phyloP scores from a whole-genome alignment of 92 coral and sea anemone genomes.

The Blastomussa wellsi region DNA sequence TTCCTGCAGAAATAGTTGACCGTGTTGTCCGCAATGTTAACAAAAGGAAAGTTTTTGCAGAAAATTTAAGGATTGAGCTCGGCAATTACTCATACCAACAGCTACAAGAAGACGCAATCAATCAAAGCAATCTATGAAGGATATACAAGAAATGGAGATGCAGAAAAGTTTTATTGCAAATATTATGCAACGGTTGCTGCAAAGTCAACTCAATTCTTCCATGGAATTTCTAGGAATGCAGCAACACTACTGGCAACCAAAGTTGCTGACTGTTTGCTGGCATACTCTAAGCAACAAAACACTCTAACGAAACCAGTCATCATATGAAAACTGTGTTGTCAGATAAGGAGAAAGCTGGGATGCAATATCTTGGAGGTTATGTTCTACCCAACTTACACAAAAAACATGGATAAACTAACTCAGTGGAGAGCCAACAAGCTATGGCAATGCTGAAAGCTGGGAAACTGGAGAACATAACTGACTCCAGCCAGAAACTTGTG shows the following conservation, averaged over 20 bases:
- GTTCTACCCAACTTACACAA: not conserved
- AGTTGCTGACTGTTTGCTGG: slow-evolving; percentile 37
- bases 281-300: slow-evolving; percentile 5
- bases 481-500: slow-evolving; percentile 29
- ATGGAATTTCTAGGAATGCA: slow-evolving; percentile 33
- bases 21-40: not conserved
- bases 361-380: slow-evolving; percentile 51
- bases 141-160: slow-evolving; percentile 33
- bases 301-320: not conserved
- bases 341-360: slow-evolving; percentile 45
- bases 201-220: slow-evolving; percentile 31
- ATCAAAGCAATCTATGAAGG: slow-evolving; percentile 32
- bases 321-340: slow-evolving; percentile 13
- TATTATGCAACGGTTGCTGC: slow-evolving; percentile 37
- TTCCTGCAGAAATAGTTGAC: slow-evolving; percentile 13
- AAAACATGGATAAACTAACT: not conserved
- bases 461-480: slow-evolving; percentile 20
- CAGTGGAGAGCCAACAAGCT: slow-evolving; percentile 52
- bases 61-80: slow-evolving; percentile 15
- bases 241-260: slow-evolving; percentile 44
- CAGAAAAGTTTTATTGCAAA: slow-evolving; percentile 42
- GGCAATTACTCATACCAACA: not conserved
- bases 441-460: slow-evolving; percentile 58
- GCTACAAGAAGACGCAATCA: slow-evolving; percentile 10
- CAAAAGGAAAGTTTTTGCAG: not conserved